Conservation (phyloP, 2,113 vertebrate species). For the Cyanoliseus patagonus region DNA sequence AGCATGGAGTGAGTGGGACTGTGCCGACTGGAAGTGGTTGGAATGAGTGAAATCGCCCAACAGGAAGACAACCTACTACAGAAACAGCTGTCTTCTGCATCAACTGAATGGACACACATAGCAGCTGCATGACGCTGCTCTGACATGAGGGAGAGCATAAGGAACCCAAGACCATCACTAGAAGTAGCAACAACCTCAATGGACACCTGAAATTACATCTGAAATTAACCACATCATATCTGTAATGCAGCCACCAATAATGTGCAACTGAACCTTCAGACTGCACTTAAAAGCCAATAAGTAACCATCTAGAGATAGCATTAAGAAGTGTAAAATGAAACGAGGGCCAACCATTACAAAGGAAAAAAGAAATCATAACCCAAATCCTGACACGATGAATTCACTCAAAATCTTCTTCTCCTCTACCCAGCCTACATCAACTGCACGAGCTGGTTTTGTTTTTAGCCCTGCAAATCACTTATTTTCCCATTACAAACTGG, state of each 20-base stretch:
- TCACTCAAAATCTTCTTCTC: neutral
- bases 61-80: neutral
- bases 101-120: neutral
- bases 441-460: neutral
- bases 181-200: neutral
- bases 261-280: neutral
- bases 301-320: neutral
- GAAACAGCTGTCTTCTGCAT: neutral
- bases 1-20: fast-evolving
- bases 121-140: neutral
- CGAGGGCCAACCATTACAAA: neutral
- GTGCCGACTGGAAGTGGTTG: fast-evolving
- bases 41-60: neutral
- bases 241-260: neutral
- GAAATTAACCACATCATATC: neutral
- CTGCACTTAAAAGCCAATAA: neutral
- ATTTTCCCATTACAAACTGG: neutral
- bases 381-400: fast-evolving
- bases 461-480: neutral
- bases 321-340: neutral
- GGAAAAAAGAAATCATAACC: neutral
- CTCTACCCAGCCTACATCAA: neutral
- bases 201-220: neutral
- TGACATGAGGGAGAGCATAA: neutral
- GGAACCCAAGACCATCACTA: fast-evolving